Base-by-base conservation (phyloP, 2,888 invertebrate genomes). In the Drosophila nr. medialis region DNA sequence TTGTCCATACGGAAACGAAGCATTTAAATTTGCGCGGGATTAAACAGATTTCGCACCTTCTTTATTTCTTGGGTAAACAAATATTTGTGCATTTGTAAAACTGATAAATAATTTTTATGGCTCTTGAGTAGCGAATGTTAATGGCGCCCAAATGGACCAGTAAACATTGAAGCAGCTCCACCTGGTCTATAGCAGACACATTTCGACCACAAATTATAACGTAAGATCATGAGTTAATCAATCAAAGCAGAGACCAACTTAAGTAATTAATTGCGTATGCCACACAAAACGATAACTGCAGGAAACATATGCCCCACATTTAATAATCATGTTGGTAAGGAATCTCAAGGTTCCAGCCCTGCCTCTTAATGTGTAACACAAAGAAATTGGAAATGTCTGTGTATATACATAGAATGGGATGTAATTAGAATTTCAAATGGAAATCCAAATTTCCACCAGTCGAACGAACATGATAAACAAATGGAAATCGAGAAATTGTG, bases 41-140 rank as follows among this genome's bases (percentile, higher is more conserved):
- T 58, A 40, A 15, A 30, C 38, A 40, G 24, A 36, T 62, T 42
- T 64, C 48, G 48, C 84, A 62, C 66, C 40, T 54, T 18, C 30
- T 60, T 45, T 64, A 62, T 49, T 49, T 38, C 30, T 40, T 40
- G 13, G 42, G 48, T 87, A 86, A 86, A 89, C 88, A 88, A 67
- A 66, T 59, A 59, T 69, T 42, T 29, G 72, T 72, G 76, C 72
- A 80, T 86, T 89, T 80, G 74, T 80, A 74, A 80, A 77, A 77
- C 79, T 82, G 72, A 89, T 86, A 81, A 86, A 88, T 89, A 80
- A 65, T 21, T 68, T 89, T 90, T 78, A 90, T 79, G 55, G 71
- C 67, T 75, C 65, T 70, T 55, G 65, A 76, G 68, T 67, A 51
- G 55, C 54, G 30, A 48, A 86, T 53, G 81, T 82, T 72, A 55